These are phyloP conservation scores for Lepidocyrtoides sp. DNA, from an alignment of 2,888 invertebrate species.

Conservation along the genomic window DNA sequence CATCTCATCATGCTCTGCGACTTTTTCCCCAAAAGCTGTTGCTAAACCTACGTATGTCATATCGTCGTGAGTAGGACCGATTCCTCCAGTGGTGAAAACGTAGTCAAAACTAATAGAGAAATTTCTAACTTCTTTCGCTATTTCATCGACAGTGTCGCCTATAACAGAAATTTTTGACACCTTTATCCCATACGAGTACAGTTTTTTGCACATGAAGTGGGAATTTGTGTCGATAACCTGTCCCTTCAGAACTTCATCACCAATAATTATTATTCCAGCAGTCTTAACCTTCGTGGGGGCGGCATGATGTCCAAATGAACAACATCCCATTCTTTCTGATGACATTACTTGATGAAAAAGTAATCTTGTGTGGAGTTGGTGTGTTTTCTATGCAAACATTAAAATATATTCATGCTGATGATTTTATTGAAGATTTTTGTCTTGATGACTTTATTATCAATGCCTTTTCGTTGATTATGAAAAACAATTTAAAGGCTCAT, in stretches of 20 bases:
- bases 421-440: not conserved
- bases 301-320: not conserved
- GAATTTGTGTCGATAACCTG: constrained; percentile 91
- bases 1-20: constrained; percentile 87
- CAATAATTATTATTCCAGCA: constrained; percentile 89
- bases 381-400: not conserved
- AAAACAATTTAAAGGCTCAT: no score
- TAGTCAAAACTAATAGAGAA: constrained; percentile 89
- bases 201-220: constrained; percentile 89
- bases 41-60: constrained; percentile 91
- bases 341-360: not conserved
- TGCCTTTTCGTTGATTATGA: no score
- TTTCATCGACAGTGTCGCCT: constrained; percentile 89
- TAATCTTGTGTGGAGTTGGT: not conserved
- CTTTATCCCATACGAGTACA: constrained; percentile 90
- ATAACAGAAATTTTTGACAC: constrained; percentile 90
- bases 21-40: constrained; percentile 88
- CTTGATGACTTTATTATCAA: no score
- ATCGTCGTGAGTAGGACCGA: constrained; percentile 93
- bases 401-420: not conserved
- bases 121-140: constrained; percentile 89
- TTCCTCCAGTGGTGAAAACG: constrained; percentile 92
- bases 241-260: constrained; percentile 93
- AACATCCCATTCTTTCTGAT: constrained; percentile 41
- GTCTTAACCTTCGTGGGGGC: constrained; percentile 4